Base-by-base conservation (phyloP, 2,888 invertebrate genomes). In the Alitta virens region DNA sequence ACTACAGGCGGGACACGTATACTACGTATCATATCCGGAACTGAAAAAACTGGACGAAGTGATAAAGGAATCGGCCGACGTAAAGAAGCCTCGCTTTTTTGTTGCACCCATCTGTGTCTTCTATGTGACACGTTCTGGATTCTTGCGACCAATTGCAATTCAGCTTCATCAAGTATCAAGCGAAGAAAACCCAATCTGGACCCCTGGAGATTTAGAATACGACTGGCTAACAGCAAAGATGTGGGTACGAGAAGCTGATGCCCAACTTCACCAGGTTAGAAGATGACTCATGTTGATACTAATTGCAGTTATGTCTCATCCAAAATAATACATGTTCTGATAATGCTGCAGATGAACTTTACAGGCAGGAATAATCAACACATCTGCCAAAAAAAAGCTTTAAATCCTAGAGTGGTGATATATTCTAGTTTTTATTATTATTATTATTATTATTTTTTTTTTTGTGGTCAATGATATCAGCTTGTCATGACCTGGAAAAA, bases 171-270 rank as follows among this genome's bases (percentile, higher is more conserved):
- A 60, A 25, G 46, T 46, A 16, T 18, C 21, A n/a, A 50, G 2
- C 5, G 58, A 40, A n/a, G 26, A 21, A 3, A 23, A 23, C 21
- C 24, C 16, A 12, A 58, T 58, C 12, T 27, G 33, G 55, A 55
- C 52, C n/a, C 52, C 52, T 23, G 2, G 2, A 5, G 52, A 52
- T 52, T n/a, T 7, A 23, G 52, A 52, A 25, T 21, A 52, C 23
- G 68, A 66, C 27, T 69, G 69, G 69, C 18, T 57, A 2, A 42
- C 65, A 16, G 67, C 69, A 27, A 69, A 69, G 55, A 66, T 69
- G 68, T 68, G 64, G 62, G 66, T 68, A 38, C 60, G 63, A 2
- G 24, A 43, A 21, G 69, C 69, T 1, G 69, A 68, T 49, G 62
- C 62, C n/a, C 69, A 69, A 50, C n/a, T 66, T 26, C 69, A 69